A percentile compares a stretch with the other conserved stretches of the same genome.
Conservation (phyloP, 2,113 vertebrate species). For the Strix uralensis region DNA sequence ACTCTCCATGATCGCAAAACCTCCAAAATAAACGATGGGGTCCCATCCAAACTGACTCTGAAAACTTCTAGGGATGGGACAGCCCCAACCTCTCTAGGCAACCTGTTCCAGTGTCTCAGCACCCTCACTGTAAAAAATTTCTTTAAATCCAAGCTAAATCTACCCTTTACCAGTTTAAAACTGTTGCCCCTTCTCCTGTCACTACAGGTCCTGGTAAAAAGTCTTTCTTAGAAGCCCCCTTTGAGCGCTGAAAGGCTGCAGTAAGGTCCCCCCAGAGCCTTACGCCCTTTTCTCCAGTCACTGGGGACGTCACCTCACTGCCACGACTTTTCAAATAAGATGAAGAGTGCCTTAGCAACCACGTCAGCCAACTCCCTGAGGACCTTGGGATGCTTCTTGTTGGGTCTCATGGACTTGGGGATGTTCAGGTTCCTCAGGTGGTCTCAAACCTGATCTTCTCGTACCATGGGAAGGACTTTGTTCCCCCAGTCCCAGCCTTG, state of each 20-base stretch:
- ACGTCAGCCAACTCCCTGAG: background rate
- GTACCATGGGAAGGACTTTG: background rate
- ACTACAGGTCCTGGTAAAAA: background rate
- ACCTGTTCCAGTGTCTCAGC: background rate
- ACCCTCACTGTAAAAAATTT: fast-evolving
- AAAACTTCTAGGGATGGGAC: background rate
- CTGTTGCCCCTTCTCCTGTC: background rate
- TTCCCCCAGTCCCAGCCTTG: background rate
- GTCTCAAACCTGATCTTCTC: background rate
- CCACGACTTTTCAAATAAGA: fast-evolving
- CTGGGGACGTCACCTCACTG: background rate
- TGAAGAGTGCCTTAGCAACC: background rate
- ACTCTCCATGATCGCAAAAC: background rate
- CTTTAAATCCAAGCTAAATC: background rate
- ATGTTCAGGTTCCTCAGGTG: background rate
- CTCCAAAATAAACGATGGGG: background rate
- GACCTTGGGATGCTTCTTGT: background rate
- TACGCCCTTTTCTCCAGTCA: background rate
- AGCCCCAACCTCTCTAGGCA: background rate
- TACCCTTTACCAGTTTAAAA: background rate
- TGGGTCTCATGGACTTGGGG: background rate
- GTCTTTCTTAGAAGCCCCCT: background rate
- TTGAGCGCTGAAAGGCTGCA: background rate
- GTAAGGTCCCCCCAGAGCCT: background rate
- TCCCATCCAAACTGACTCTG: background rate